Conservation (phyloP, 2,888 invertebrate species). For the Tetropium fuscum region DNA sequence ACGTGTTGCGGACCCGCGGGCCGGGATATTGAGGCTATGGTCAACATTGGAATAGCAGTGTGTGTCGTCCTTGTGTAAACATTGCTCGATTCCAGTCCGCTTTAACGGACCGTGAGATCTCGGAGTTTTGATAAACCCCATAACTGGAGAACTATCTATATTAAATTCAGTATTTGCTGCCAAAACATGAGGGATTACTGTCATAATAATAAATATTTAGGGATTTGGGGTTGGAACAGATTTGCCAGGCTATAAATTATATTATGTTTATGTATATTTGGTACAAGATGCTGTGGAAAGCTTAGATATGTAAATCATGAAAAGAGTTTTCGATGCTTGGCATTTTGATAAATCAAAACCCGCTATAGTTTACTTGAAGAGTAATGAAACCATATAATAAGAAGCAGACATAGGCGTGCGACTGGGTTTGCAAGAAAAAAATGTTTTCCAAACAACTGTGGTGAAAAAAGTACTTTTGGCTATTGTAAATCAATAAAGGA, state of each 20-base stretch:
- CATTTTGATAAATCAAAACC: no score
- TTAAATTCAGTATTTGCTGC: conserved; percentile 45
- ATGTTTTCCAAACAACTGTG: no score
- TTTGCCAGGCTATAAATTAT: conserved; percentile 8
- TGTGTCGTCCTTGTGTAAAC: conserved; percentile 53
- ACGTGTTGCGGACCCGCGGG: conserved; percentile 42
- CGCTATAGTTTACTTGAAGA: no score
- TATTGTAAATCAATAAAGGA: no score
- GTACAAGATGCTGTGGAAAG: no score
- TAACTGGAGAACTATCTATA: conserved; percentile 31
- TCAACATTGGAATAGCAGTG: conserved; percentile 43
- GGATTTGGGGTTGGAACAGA: conserved; percentile 13
- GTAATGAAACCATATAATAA: no score
- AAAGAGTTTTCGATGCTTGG: no score
- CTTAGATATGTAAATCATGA: no score
- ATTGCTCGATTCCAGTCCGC: conserved; percentile 49
- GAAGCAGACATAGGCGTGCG: no score
- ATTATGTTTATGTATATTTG: conserved; percentile 32
- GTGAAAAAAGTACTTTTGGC: no score
- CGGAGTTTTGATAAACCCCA: conserved; percentile 37
- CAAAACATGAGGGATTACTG: conserved; percentile 46
- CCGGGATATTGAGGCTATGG: conserved; percentile 39
- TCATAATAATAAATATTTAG: conserved; percentile 41
- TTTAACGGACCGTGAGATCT: conserved; percentile 48
- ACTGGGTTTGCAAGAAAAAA: no score